These are phyloP conservation scores for Seladonia tumulorum DNA, from an alignment of 2,888 invertebrate species.

Conservation along the genomic window DNA sequence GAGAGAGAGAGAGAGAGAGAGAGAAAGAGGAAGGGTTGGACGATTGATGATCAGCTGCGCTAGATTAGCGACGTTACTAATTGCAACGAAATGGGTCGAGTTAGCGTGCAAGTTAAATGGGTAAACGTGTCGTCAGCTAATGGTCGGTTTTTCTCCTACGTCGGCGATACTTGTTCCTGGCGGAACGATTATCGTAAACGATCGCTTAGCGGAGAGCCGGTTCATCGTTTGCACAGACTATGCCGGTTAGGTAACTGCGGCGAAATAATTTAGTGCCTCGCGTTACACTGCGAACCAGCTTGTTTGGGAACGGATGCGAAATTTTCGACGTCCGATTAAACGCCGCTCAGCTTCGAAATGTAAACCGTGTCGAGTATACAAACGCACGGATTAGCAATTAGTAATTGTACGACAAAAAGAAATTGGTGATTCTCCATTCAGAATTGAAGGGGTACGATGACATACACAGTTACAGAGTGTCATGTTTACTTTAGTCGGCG, in stretches of 20 bases:
- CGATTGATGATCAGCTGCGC: slow-evolving; percentile 74
- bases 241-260: slow-evolving; percentile 14
- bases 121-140: slow-evolving; percentile 57
- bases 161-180: slow-evolving; percentile 17
- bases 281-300: not conserved
- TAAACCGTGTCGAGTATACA: not conserved
- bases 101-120: slow-evolving; percentile 65
- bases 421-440: not conserved
- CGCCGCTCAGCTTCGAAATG: not conserved
- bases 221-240: slow-evolving; percentile 3
- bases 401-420: not conserved
- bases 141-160: slow-evolving; percentile 40
- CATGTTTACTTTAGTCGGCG: not conserved
- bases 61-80: slow-evolving; percentile 76
- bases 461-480: not conserved
- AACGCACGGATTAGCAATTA: not conserved
- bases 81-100: slow-evolving; percentile 70
- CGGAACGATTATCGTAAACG: slow-evolving; percentile 42
- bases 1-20: not conserved
- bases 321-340: slow-evolving; percentile 3
- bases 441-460: not conserved
- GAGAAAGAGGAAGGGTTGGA: slow-evolving; percentile 28
- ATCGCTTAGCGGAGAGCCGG: slow-evolving; percentile 13
- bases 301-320: slow-evolving; percentile 12
- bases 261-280: slow-evolving; percentile 14